A percentile compares a stretch with the other conserved stretches of the same genome.
Evolutionary conservation across 2,888 invertebrate species (phyloP).

Genomic region (Tinea semifulvella): DNA sequence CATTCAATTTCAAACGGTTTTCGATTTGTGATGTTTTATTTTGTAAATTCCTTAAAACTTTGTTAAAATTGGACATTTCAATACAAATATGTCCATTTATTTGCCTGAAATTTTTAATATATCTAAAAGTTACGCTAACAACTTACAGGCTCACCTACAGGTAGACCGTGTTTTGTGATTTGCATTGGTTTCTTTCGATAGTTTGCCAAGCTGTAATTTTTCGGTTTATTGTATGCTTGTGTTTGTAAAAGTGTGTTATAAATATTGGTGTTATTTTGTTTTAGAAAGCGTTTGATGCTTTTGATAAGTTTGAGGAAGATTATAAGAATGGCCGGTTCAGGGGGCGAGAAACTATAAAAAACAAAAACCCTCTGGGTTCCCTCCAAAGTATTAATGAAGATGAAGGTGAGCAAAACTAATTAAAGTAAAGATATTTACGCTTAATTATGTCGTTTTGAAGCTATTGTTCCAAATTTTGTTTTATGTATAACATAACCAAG

Average conservation of each 20-base stretch:
- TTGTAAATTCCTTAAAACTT: slow-evolving; percentile 32
- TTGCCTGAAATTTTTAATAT: slow-evolving; percentile 44
- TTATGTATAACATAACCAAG: too few species aligned
- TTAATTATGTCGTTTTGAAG: too few species aligned
- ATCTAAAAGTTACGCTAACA: slow-evolving; percentile 33
- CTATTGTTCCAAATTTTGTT: too few species aligned
- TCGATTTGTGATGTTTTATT: slow-evolving; percentile 40
- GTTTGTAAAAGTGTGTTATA: slow-evolving; percentile 2
- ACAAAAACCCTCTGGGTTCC: slow-evolving; percentile 32
- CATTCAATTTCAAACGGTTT: slow-evolving; percentile 61
- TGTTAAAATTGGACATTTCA: slow-evolving; percentile 34
- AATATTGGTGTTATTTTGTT: slow-evolving; percentile 20
- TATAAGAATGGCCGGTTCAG: slow-evolving; percentile 33
- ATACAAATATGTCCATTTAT: slow-evolving; percentile 46
- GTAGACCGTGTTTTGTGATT: slow-evolving; percentile 35
- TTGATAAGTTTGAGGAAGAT: slow-evolving; percentile 48
- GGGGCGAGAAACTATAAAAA: slow-evolving; percentile 35
- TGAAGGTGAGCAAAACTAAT: slow-evolving; percentile 45
- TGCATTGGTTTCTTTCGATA: not conserved
- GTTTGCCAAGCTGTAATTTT: not conserved
- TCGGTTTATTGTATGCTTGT: not conserved
- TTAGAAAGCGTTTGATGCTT: slow-evolving; percentile 38
- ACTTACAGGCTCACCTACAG: slow-evolving; percentile 43
- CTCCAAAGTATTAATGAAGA: slow-evolving; percentile 53
- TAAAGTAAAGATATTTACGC: too few species aligned